Conservation (phyloP, 2,888 invertebrate species). For the Limenitis camilla region DNA sequence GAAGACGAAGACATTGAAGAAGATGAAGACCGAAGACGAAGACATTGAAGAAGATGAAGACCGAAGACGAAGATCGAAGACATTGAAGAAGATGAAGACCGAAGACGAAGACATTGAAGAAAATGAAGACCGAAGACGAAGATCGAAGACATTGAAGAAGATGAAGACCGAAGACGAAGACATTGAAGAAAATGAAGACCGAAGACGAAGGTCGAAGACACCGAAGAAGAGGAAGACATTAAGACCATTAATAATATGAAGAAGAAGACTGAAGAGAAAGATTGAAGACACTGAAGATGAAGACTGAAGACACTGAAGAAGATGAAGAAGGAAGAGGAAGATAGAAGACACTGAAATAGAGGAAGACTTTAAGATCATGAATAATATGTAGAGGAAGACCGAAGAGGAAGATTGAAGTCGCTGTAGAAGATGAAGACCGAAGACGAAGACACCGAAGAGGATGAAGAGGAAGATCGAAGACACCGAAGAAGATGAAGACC, state of each 20-base stretch:
- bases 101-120: conserved; percentile 8
- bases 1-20: no score
- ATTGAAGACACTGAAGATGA: conserved; percentile 1
- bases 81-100: neutral
- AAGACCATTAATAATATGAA: no score
- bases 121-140: neutral
- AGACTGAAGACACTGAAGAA: no score
- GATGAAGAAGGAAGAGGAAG: conserved; percentile 4
- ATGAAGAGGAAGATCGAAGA: conserved; percentile 5
- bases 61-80: no score
- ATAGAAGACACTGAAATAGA: no score
- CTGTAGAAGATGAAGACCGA: no score
- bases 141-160: neutral
- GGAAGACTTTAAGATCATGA: no score
- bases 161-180: conserved; percentile 11
- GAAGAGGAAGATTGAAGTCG: no score
- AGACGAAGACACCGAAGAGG: conserved; percentile 12
- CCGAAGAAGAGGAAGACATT: neutral
- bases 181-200: conserved; percentile 8
- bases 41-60: neutral
- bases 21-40: neutral
- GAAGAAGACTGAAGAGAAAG: no score
- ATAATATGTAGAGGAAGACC: no score
- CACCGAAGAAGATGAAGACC: conserved; percentile 5
- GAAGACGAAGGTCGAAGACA: conserved; percentile 10